Evolutionary conservation across 1,140 invertebrate genomes (phyloP).

Genomic region (Potamilus streckersoni): DNA sequence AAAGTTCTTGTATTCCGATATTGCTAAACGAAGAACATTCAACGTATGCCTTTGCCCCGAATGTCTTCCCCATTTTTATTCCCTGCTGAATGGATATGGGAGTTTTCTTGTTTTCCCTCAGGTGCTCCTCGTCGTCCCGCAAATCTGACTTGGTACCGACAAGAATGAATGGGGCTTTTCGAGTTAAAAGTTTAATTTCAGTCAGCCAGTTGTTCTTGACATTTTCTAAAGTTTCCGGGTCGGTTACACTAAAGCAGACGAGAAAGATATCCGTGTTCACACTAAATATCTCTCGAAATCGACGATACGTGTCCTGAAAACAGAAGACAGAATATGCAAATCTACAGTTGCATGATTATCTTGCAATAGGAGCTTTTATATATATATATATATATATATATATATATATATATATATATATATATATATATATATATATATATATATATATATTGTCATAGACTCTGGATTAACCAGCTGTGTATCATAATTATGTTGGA

Average conservation of each 20-base stretch:
- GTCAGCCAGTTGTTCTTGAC: constrained; percentile 86
- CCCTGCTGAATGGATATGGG: constrained; percentile 82
- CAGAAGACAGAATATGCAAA: too few relatives aligned
- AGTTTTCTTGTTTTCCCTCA: constrained; percentile 87
- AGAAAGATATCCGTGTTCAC: constrained; percentile 99
- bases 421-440: too few relatives aligned
- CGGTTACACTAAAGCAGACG: constrained; percentile 99
- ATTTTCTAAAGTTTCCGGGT: constrained; percentile 97
- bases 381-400: too few relatives aligned
- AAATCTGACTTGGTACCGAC: constrained; percentile 72
- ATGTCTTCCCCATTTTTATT: constrained; percentile 75
- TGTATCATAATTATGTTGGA: too few relatives aligned
- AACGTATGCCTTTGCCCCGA: constrained; percentile 87
- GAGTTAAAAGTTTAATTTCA: constrained; percentile 80
- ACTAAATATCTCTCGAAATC: constrained; percentile 91
- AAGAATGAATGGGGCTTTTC: constrained; percentile 84
- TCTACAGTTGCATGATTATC: too few relatives aligned
- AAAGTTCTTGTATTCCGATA: constrained; percentile 49
- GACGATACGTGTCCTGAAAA: constrained; percentile 91
- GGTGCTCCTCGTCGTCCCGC: constrained; percentile 62
- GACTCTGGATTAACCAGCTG: too few relatives aligned
- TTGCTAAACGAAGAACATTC: constrained; percentile 82
- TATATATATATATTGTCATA: too few relatives aligned
- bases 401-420: too few relatives aligned
- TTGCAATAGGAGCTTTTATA: too few relatives aligned